Conservation (phyloP, 2,888 invertebrate species). For the Volucella bombylans region DNA sequence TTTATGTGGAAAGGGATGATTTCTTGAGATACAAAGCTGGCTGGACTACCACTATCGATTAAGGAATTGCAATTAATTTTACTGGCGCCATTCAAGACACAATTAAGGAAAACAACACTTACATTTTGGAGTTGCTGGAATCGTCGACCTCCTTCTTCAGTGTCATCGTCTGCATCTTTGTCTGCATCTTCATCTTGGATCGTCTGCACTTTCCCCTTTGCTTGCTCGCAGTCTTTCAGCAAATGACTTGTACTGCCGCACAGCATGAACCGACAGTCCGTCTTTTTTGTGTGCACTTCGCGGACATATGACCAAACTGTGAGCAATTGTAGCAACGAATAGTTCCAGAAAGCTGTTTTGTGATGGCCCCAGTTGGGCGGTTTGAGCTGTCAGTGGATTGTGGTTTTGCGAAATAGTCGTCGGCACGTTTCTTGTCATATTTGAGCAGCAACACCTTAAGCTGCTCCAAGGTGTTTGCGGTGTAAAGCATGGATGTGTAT, state of each 20-base stretch:
- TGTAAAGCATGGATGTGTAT: too few relatives aligned
- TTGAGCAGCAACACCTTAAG: too few relatives aligned
- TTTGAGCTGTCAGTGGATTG: too few relatives aligned
- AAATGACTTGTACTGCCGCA: constrained; percentile 10
- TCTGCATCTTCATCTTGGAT: neutral
- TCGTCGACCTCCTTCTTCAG: neutral
- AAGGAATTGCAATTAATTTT: constrained; percentile 17
- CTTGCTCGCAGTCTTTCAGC: constrained; percentile 13
- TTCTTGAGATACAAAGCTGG: constrained; percentile 15
- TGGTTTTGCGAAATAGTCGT: too few relatives aligned
- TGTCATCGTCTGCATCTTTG: neutral
- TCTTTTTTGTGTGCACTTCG: neutral
- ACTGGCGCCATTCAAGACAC: neutral
- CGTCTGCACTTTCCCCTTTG: neutral
- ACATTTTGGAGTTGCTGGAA: neutral
- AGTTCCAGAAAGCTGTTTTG: constrained; percentile 1
- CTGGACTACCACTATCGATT: constrained; percentile 22
- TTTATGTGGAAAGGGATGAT: constrained; percentile 12
- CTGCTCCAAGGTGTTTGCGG: too few relatives aligned
- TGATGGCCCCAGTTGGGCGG: neutral
- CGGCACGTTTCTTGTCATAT: too few relatives aligned
- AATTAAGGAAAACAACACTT: constrained; percentile 2
- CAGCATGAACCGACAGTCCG: neutral
- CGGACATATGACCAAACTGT: neutral
- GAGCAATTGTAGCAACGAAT: neutral